Evolutionary conservation across 2,113 vertebrate species (phyloP), one percentile per base, ranked within the genome.

Genomic region (Heterotilapia buettikoferi): DNA sequence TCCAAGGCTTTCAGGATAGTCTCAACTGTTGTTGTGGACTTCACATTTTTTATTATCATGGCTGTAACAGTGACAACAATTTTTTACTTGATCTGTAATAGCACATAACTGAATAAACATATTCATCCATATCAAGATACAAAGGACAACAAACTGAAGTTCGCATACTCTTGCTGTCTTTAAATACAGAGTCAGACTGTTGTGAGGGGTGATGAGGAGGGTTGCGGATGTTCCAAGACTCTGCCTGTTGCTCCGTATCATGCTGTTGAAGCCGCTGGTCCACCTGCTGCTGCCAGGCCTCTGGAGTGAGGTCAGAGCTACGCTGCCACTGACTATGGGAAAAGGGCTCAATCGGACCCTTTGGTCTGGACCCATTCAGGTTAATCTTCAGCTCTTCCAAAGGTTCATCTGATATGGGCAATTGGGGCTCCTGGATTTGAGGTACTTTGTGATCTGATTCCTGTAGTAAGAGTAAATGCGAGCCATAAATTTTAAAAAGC

Each of bases 1-100:
- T 98, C 98, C 92, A 99, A 94, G 26, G 98, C 97, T 93, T 97
- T 98, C 83, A 99, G 96, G 11, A 99, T 98, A 45, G 97, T 97
- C 86, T 98, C 98, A 1, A 98, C 97, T 0, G 98, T 97, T 8
- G 98, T 99, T 89, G 97, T 98, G 61, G 97, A 96, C 85, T 97
- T 97, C 82, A 99, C 97, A 19, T 99, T 97, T 89, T 98, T 98
- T 88, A 99, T 97, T 90, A 99, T 99, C 93, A 99, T 98, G 4
- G 98, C 99, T 99, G 94, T 57, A 13, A 88, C 6, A 19, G 24
- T 89, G 21, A 80, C 52, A 87, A 11, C 6, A n/a, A 18, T 26
- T 38, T 78, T 84, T 81, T 54, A 84, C 6, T 40, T 40, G 24
- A 52, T 29, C 50, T 31, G 24, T 19, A 80, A 53, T 3, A 31